Evolutionary conservation across 2,113 vertebrate species (phyloP).

Genomic region (Paramormyrops kingsleyae): DNA sequence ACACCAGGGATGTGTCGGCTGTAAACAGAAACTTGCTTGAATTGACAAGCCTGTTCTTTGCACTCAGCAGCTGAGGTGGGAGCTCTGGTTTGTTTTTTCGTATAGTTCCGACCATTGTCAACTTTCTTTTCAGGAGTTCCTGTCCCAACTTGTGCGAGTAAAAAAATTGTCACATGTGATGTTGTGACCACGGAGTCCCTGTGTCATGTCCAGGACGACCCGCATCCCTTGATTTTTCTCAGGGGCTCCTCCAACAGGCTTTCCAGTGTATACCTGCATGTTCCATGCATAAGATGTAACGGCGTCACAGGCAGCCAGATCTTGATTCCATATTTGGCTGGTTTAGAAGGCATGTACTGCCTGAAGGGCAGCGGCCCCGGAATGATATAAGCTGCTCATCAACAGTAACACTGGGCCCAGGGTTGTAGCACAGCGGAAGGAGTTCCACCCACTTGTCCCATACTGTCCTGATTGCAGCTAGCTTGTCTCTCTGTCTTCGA

Average conservation of each 20-base stretch:
- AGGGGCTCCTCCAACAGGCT: not conserved
- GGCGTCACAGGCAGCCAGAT: not conserved
- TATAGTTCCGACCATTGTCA: slow-evolving; percentile 22
- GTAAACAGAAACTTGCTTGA: not conserved
- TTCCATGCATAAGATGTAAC: slow-evolving; percentile 11
- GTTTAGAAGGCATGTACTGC: not conserved
- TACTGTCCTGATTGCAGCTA: too few relatives aligned
- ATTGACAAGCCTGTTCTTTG: not conserved
- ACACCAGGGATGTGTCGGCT: not conserved
- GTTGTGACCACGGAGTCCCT: slow-evolving; percentile 23
- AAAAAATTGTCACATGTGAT: not conserved
- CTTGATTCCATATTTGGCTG: slow-evolving; percentile 6
- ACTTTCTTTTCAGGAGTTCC: slow-evolving; percentile 17
- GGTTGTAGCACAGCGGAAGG: slow-evolving; percentile 13
- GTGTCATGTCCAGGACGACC: slow-evolving; percentile 9
- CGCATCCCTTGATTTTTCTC: not conserved
- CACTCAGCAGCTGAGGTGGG: slow-evolving; percentile 1
- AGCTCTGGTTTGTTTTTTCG: slow-evolving; percentile 4
- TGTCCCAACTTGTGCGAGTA: not conserved
- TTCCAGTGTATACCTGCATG: slow-evolving; percentile 18
- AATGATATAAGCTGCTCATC: not conserved
- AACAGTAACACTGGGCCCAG: slow-evolving; percentile 3
- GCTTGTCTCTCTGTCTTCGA: too few relatives aligned
- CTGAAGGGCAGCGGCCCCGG: not conserved
- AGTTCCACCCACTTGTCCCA: too few relatives aligned